Evolutionary conservation across 2,888 invertebrate genomes (phyloP).

Genomic region (Germaria angustata): DNA sequence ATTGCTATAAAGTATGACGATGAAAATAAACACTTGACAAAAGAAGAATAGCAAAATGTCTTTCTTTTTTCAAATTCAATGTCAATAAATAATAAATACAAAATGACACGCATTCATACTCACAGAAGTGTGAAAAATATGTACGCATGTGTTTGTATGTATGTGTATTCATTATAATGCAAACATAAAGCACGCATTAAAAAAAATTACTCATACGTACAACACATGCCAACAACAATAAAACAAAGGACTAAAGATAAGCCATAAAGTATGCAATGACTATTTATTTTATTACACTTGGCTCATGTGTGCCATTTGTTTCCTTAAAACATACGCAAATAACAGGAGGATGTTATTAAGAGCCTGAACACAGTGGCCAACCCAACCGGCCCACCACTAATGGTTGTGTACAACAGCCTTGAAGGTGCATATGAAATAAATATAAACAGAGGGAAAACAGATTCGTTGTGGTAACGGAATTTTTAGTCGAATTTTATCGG

Average conservation of each 20-base stretch:
- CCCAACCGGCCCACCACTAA: no score
- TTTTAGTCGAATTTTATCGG: no score
- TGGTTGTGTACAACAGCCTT: no score
- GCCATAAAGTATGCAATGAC: conserved; percentile 45
- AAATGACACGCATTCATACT: background rate
- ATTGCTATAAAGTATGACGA: background rate
- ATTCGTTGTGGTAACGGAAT: no score
- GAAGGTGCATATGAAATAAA: no score
- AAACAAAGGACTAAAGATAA: conserved; percentile 30
- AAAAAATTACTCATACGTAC: conserved; percentile 15
- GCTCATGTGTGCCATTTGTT: conserved; percentile 1
- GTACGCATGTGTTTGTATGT: no score
- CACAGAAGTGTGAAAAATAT: background rate
- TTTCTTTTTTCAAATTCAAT: conserved; percentile 17
- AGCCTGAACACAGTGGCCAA: no score
- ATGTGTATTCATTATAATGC: background rate
- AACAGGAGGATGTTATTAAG: background rate
- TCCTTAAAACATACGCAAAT: background rate
- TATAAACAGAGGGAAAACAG: no score
- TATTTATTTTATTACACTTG: conserved; percentile 36
- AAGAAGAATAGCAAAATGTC: background rate
- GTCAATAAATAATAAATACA: background rate
- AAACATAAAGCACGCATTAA: background rate
- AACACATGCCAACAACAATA: background rate
- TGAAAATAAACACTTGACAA: background rate